These are phyloP conservation scores for Pseudolycoriella hygida DNA, from an alignment of 2,888 invertebrate species.

Conservation along the genomic window DNA sequence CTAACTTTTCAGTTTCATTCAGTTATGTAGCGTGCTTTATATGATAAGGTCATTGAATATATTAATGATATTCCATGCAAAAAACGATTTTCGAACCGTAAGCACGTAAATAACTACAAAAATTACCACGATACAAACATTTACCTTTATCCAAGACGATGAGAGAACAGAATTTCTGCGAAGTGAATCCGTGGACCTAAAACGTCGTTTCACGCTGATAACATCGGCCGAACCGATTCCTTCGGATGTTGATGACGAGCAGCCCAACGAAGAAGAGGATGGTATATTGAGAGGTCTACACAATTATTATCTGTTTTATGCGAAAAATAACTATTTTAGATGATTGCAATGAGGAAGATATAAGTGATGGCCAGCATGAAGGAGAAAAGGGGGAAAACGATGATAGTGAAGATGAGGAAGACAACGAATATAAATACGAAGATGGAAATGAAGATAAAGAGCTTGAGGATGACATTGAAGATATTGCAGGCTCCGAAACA, in stretches of 20 bases:
- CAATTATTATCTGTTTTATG: not conserved
- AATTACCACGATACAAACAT: no score
- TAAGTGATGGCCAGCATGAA: constrained; percentile 26
- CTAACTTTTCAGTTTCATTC: no score
- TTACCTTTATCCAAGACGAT: no score
- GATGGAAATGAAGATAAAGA: constrained; percentile 21
- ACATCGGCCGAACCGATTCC: constrained; percentile 20
- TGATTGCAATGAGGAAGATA: constrained; percentile 23
- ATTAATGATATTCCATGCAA: no score
- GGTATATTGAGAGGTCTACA: constrained; percentile 2
- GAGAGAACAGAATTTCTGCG: no score
- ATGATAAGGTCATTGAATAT: no score
- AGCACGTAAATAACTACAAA: no score
- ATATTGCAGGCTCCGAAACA: not conserved
- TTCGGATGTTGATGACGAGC: constrained; percentile 19
- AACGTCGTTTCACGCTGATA: constrained; percentile 25
- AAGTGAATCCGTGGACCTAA: constrained; percentile 11
- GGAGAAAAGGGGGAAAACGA: constrained; percentile 23
- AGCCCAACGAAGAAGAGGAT: constrained; percentile 10
- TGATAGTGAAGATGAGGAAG: constrained; percentile 12
- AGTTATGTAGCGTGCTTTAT: no score
- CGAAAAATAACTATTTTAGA: constrained; percentile 20
- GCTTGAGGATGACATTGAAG: constrained; percentile 8
- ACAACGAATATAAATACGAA: constrained; percentile 13
- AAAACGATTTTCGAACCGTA: no score